phyloP scores from a whole-genome alignment of 1,140 invertebrate species.

The Bombyx mori region DNA sequence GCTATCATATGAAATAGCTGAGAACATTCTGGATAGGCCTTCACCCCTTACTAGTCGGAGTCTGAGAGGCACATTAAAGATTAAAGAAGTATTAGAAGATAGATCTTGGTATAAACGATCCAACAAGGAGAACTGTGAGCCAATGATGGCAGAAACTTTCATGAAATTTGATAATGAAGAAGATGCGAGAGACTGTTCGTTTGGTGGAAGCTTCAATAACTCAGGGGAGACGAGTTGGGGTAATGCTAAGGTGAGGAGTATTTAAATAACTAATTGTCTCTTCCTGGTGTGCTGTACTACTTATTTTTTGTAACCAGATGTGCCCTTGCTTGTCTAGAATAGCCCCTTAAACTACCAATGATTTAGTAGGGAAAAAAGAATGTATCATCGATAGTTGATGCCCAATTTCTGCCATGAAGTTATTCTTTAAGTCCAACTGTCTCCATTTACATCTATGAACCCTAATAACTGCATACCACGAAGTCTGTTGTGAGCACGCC shows the following conservation, averaged over 20 bases:
- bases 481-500: background rate
- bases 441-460: no score
- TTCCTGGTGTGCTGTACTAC: no score
- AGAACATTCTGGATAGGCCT: constrained; percentile 13
- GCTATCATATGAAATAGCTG: background rate
- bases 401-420: no score
- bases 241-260: constrained; percentile 38
- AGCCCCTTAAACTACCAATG: no score
- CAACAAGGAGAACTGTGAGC: constrained; percentile 43
- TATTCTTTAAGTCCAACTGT: no score
- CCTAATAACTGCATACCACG: no score
- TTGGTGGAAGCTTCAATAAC: constrained; percentile 27
- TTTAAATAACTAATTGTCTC: background rate
- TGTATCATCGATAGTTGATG: no score
- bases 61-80: constrained; percentile 24
- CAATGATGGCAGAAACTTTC: background rate
- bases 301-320: no score
- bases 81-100: constrained; percentile 49
- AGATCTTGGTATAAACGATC: constrained; percentile 46
- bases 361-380: no score
- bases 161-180: constrained; percentile 33
- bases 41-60: constrained; percentile 24
- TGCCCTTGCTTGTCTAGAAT: no score
- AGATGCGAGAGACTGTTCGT: constrained; percentile 49
- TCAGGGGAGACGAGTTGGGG: constrained; percentile 34